These are phyloP conservation scores for Pocillopora verrucosa DNA, from an alignment of 64 coral and sea anemone species.

Conservation along the genomic window DNA sequence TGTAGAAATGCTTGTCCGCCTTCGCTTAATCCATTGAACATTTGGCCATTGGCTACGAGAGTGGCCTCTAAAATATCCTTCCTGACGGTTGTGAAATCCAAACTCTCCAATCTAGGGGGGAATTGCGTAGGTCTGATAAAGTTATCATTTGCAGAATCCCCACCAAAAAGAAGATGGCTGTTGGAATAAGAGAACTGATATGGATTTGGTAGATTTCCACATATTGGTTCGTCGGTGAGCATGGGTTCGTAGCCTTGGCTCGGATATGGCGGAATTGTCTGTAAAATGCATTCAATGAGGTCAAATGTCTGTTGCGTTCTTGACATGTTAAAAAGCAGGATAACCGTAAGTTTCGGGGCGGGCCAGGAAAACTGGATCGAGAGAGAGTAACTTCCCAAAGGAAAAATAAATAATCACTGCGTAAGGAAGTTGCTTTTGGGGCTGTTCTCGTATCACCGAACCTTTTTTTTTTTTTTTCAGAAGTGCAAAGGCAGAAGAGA, in stretches of 20 bases:
- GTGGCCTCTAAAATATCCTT: background rate
- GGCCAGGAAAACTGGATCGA: too few species aligned
- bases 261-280: conserved; percentile 28
- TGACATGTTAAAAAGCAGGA: too few species aligned
- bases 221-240: background rate
- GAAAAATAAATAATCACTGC: too few species aligned
- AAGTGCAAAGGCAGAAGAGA: too few species aligned
- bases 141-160: background rate
- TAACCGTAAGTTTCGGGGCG: too few species aligned
- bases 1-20: background rate
- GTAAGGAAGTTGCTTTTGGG: too few species aligned
- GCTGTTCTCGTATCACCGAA: too few species aligned
- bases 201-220: background rate
- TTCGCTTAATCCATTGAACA: background rate
- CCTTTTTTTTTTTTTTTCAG: too few species aligned
- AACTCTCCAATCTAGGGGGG: background rate
- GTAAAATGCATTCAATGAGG: background rate
- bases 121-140: background rate
- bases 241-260: background rate
- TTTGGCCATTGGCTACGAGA: background rate
- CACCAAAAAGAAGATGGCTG: background rate
- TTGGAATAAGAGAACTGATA: background rate
- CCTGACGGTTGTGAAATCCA: background rate
- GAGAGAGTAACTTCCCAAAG: too few species aligned
- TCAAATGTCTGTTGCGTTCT: background rate